These are phyloP conservation scores for Parus major DNA, from an alignment of 2,113 vertebrate species.

Conservation along the genomic window DNA sequence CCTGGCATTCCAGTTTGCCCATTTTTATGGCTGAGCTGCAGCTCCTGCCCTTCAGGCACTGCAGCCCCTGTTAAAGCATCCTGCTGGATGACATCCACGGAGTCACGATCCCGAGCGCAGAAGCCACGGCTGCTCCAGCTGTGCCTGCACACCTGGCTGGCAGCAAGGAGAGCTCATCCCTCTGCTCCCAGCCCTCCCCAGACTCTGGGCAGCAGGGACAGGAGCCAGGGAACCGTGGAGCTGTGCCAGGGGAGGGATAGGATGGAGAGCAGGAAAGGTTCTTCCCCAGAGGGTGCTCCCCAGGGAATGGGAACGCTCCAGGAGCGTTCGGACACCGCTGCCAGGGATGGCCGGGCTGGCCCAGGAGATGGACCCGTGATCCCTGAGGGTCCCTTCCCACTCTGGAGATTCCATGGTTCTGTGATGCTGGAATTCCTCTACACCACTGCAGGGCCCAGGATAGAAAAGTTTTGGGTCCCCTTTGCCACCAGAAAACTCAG, in stretches of 20 bases:
- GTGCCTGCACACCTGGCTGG: not conserved
- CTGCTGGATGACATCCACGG: not conserved
- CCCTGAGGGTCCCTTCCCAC: not conserved
- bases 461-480: not conserved
- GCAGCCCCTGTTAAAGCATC: not conserved
- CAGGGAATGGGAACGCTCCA: not conserved
- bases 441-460: not conserved
- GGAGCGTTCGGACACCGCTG: rapidly evolving
- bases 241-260: not conserved
- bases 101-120: not conserved
- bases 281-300: not conserved
- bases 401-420: not conserved
- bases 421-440: not conserved
- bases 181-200: not conserved
- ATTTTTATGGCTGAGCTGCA: not conserved
- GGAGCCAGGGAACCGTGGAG: not conserved
- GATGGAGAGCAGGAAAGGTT: not conserved
- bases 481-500: not conserved
- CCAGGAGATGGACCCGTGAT: rapidly evolving
- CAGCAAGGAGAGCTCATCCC: not conserved
- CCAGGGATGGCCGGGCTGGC: not conserved
- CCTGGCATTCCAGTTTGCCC: not conserved
- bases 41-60: not conserved
- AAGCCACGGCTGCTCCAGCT: not conserved
- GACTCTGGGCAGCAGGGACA: not conserved